phyloP scores from a whole-genome alignment of 2,797 vertebrate genomes.

The Nyctibius grandis region DNA sequence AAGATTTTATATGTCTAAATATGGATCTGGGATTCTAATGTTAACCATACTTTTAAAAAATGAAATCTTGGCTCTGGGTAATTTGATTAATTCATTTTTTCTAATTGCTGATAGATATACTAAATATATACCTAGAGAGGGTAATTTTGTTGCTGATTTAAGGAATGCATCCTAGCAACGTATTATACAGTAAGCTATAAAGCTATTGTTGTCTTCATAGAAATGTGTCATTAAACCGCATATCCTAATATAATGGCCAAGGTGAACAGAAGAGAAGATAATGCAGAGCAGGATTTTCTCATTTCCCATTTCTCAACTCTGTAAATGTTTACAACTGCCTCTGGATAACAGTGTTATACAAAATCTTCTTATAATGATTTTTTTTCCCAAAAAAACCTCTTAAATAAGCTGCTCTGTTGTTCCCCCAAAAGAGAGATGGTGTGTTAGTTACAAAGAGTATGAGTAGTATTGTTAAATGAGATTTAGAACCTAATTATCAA shows the following conservation, averaged over 20 bases:
- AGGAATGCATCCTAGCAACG: neutral
- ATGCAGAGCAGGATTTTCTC: neutral
- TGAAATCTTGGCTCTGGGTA: neutral
- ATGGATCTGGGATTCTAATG: neutral
- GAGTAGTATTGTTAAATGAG: neutral
- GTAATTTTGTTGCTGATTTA: conserved; percentile 19
- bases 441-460: neutral
- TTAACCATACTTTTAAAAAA: neutral
- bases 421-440: neutral
- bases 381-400: neutral
- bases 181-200: neutral
- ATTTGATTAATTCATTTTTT: neutral
- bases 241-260: neutral
- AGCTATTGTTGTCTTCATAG: neutral
- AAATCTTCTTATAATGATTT: neutral
- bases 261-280: neutral
- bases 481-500: neutral
- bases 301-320: neutral
- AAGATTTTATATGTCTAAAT: neutral
- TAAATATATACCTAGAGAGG: neutral
- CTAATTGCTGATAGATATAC: neutral
- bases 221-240: neutral
- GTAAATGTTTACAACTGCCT: neutral
- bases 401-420: neutral
- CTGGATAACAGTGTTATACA: neutral